Conservation (phyloP, 1,140 invertebrate species). For the Euglossa dilemma region DNA sequence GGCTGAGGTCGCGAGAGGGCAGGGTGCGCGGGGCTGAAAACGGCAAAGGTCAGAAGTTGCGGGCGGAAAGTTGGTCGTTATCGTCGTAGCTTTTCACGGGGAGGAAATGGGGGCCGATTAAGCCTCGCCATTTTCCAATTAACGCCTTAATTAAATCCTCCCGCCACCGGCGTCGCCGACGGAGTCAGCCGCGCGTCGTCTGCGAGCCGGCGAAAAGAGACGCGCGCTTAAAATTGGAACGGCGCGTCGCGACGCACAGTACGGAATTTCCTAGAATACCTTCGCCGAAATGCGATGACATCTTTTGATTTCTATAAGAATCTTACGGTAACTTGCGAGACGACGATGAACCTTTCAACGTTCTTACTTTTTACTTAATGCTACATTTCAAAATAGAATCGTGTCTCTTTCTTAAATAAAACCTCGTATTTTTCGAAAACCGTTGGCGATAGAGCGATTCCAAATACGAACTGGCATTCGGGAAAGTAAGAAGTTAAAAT, state of each 20-base stretch:
- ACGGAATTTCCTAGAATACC: no score
- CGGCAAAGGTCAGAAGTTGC: constrained; percentile 61
- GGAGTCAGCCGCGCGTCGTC: constrained; percentile 32
- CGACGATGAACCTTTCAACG: constrained; percentile 7
- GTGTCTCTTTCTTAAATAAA: no score
- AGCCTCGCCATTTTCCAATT: constrained; percentile 78
- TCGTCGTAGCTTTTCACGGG: constrained; percentile 76
- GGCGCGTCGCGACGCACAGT: not conserved
- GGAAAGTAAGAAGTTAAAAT: no score
- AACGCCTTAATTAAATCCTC: constrained; percentile 78
- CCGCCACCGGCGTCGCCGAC: constrained; percentile 20
- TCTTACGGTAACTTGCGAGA: constrained; percentile 33
- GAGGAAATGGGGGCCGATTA: constrained; percentile 76
- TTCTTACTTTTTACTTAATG: no score
- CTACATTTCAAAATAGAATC: no score
- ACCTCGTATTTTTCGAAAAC: no score
- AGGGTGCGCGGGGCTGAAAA: constrained; percentile 11
- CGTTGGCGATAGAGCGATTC: no score
- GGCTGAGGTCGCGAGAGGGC: not conserved
- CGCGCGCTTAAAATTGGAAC: constrained; percentile 42
- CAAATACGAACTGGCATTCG: no score
- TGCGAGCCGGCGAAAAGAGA: constrained; percentile 43
- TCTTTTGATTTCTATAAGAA: no score
- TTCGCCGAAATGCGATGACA: no score
- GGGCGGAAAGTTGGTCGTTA: constrained; percentile 76